Conservation (phyloP, 2,797 vertebrate genomes). For the Serranus cabrilla region DNA sequence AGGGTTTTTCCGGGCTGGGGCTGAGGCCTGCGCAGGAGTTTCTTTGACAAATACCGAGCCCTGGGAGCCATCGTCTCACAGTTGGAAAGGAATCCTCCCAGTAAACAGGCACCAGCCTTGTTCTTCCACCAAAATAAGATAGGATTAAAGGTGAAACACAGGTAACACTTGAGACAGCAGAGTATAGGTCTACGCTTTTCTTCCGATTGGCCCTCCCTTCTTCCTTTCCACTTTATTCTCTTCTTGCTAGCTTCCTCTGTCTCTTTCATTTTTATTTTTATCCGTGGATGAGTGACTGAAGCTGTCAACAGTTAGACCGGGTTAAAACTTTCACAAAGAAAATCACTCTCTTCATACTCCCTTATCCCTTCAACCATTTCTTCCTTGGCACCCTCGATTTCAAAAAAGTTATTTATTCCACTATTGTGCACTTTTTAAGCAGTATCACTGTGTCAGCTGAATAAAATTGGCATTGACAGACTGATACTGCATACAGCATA, state of each 20-base stretch:
- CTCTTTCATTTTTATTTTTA: constrained; percentile 57
- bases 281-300: constrained; percentile 53
- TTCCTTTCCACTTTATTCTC: constrained; percentile 34
- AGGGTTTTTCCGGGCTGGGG: constrained; percentile 66
- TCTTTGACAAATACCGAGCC: constrained; percentile 72
- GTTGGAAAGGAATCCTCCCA: constrained; percentile 60
- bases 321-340: constrained; percentile 57
- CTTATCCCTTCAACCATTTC: constrained; percentile 17
- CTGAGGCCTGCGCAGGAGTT: constrained; percentile 60
- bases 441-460: constrained; percentile 11
- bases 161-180: constrained; percentile 49
- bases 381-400: constrained; percentile 11
- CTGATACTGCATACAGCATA: constrained; percentile 23
- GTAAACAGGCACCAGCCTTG: constrained; percentile 48
- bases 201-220: constrained; percentile 30
- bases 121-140: constrained; percentile 55
- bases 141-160: constrained; percentile 58
- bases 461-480: constrained; percentile 35
- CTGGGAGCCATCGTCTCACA: constrained; percentile 59
- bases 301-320: constrained; percentile 46
- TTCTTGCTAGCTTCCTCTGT: constrained; percentile 33
- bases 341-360: constrained; percentile 30
- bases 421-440: constrained; percentile 21
- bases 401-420: constrained; percentile 21
- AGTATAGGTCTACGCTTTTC: constrained; percentile 24